Conservation (phyloP, 2,113 vertebrate genomes). For the Chlorocebus sabaeus region DNA sequence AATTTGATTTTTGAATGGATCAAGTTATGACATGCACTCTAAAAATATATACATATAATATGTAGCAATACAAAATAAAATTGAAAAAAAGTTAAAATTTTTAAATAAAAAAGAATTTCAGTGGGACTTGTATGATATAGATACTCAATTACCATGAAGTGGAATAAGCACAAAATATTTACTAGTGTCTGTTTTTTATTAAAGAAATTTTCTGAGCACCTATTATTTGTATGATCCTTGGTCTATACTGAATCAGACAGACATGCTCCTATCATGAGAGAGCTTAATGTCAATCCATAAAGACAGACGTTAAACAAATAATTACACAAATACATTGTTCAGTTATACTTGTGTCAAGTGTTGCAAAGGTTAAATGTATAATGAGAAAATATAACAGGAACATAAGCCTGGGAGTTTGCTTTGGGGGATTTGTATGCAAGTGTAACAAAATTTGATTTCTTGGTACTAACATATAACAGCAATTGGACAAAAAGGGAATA, state of each 20-base stretch:
- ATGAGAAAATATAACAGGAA: background rate
- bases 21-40: background rate
- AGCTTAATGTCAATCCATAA: background rate
- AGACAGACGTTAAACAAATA: slow-evolving; percentile 17
- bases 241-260: background rate
- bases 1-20: background rate
- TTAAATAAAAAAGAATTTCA: background rate
- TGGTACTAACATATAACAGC: background rate
- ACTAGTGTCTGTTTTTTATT: background rate
- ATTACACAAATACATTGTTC: slow-evolving; percentile 6
- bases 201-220: background rate
- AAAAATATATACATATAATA: background rate
- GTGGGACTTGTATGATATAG: background rate
- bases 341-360: background rate
- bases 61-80: background rate
- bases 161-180: slow-evolving; percentile 3
- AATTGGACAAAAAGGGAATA: background rate
- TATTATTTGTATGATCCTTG: background rate
- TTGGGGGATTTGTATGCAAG: slow-evolving; percentile 1
- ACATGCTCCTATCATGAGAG: background rate
- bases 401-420: background rate
- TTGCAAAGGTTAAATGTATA: background rate
- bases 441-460: background rate
- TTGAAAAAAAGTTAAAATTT: too few species aligned
- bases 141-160: background rate